A percentile compares a stretch with the other conserved stretches of the same genome.
Evolutionary conservation across 2,888 invertebrate genomes (phyloP).

Genomic region (Acrobasis suavella): DNA sequence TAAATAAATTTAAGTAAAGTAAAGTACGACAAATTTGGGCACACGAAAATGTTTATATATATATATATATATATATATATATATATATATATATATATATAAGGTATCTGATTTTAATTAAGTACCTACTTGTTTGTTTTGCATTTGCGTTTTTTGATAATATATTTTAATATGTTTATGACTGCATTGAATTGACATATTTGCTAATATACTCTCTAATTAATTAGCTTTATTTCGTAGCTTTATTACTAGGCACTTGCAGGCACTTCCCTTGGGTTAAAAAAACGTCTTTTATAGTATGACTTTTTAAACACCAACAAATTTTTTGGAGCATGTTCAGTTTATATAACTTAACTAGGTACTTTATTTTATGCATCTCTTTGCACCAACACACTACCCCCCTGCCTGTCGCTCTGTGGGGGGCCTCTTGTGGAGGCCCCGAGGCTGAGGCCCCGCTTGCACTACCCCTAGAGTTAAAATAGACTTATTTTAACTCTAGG

Average conservation of each 20-base stretch:
- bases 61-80: not conserved
- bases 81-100: not conserved
- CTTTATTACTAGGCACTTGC: not conserved
- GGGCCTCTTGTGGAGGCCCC: no score
- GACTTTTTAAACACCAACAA: no score
- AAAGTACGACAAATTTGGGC: not conserved
- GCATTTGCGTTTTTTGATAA: not conserved
- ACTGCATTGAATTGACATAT: not conserved
- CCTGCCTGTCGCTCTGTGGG: no score
- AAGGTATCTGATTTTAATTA: not conserved
- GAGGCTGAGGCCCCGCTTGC: no score
- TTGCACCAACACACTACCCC: no score
- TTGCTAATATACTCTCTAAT: not conserved
- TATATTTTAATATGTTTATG: not conserved
- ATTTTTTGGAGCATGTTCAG: no score
- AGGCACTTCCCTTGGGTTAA: not conserved
- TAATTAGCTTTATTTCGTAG: not conserved
- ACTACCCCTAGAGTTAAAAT: no score
- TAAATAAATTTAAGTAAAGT: not conserved
- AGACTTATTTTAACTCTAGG: no score
- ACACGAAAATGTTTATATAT: not conserved
- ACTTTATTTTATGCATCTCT: no score
- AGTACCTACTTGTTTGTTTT: not conserved
- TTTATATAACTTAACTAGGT: no score
- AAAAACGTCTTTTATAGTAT: no score